Percentiles rank a stretch among this genome's conserved stretches.
These are phyloP conservation scores for Microcaecilia unicolor DNA, from an alignment of 2,797 vertebrate genomes.

Conservation along the genomic window DNA sequence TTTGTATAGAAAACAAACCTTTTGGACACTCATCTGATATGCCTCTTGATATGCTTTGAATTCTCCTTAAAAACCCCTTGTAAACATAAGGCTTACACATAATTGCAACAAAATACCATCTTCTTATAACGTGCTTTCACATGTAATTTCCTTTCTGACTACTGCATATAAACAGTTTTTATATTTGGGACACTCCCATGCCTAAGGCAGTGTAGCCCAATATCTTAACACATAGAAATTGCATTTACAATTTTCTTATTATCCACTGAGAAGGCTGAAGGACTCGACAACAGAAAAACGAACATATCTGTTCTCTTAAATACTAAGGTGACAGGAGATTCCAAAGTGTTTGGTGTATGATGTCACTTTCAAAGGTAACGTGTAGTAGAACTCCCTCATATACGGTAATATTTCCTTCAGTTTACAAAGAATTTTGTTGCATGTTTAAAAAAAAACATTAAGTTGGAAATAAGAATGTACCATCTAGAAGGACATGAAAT, in stretches of 20 bases:
- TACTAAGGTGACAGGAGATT: neutral
- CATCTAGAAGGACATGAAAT: neutral
- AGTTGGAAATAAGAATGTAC: neutral
- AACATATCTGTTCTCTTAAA: neutral
- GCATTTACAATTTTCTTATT: conserved; percentile 7
- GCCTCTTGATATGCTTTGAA: conserved; percentile 73
- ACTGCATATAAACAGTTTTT: conserved; percentile 70
- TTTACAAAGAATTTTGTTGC: neutral
- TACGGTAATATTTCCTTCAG: too few relatives aligned
- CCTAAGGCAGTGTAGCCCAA: conserved; percentile 18
- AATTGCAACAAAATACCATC: conserved; percentile 67
- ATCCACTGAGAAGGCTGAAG: conserved; percentile 5
- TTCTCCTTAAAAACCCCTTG: conserved; percentile 65
- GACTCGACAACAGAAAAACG: conserved; percentile 1
- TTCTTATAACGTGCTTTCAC: conserved; percentile 62
- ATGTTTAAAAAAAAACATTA: accelerated
- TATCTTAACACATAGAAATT: conserved; percentile 23
- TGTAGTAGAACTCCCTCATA: accelerated
- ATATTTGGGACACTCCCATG: conserved; percentile 53
- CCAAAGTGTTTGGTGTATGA: neutral
- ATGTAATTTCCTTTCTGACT: conserved; percentile 61
- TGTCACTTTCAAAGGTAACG: accelerated
- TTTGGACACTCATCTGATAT: conserved; percentile 66
- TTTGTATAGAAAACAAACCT: conserved; percentile 44
- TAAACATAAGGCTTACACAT: conserved; percentile 77